Evolutionary conservation across 2,113 vertebrate genomes (phyloP).

Genomic region (Zosterops hypoxanthus): DNA sequence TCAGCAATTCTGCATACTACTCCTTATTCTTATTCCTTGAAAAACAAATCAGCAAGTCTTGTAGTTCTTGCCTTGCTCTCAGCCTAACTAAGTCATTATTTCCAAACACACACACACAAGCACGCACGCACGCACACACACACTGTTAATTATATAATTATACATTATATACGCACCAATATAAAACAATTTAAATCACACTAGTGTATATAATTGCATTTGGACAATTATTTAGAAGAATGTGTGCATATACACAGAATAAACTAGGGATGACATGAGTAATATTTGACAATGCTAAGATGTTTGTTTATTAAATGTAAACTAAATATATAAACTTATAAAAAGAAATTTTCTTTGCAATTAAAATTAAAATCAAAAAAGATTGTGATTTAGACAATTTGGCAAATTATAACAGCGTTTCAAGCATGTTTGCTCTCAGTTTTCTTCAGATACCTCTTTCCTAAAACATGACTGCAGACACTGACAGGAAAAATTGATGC

Average conservation of each 20-base stretch:
- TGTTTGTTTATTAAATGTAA: neutral
- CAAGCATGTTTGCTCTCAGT: neutral
- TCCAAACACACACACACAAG: neutral
- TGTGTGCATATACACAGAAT: neutral
- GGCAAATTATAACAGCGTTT: neutral
- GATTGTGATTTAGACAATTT: neutral
- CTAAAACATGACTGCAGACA: neutral
- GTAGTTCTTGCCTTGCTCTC: neutral
- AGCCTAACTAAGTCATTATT: neutral
- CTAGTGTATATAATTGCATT: neutral
- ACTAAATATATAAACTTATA: neutral
- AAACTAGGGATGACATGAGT: neutral
- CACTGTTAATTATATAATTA: neutral
- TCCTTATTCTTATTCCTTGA: neutral
- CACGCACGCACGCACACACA: too few relatives aligned
- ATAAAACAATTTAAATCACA: neutral
- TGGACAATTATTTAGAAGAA: neutral
- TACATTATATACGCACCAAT: neutral
- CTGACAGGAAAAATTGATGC: neutral
- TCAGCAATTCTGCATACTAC: neutral
- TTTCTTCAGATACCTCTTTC: neutral
- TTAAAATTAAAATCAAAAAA: neutral
- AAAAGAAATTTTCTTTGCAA: neutral
- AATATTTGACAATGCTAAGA: neutral
- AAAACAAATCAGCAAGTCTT: neutral